Percentiles rank a stretch among this genome's conserved stretches.
Conservation (phyloP, 1,140 invertebrate genomes). For the Vollenhovia emeryi region DNA sequence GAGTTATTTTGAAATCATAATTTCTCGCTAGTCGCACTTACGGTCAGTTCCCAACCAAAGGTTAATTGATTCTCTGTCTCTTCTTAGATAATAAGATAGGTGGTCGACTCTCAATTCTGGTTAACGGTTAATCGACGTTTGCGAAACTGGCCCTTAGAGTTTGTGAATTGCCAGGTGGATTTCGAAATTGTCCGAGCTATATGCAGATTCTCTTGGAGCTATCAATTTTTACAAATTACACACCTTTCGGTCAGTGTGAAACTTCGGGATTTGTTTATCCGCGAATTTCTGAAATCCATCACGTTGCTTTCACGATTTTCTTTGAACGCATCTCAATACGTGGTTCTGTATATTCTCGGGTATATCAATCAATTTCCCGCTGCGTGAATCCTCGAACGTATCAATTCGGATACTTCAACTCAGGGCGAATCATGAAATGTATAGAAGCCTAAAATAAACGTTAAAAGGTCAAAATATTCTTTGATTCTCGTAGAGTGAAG, state of each 20-base stretch:
- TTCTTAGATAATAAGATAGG: too few relatives aligned
- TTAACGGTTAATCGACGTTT: too few relatives aligned
- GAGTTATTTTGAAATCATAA: neutral
- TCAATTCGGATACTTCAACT: neutral
- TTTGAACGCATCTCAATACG: neutral
- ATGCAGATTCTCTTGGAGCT: neutral
- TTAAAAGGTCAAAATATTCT: neutral
- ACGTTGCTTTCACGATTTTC: slow-evolving; percentile 5
- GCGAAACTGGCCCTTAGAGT: neutral
- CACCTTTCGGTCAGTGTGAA: neutral
- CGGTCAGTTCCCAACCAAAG: too few relatives aligned
- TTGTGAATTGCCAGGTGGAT: neutral
- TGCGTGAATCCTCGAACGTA: neutral
- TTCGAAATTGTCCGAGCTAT: neutral
- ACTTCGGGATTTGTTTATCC: neutral
- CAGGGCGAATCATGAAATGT: neutral
- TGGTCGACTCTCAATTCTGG: too few relatives aligned
- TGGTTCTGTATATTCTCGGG: neutral
- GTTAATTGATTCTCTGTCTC: too few relatives aligned
- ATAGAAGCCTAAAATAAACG: neutral
- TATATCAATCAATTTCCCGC: neutral
- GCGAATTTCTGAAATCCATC: slow-evolving; percentile 4
- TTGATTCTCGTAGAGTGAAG: neutral
- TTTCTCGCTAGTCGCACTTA: neutral
- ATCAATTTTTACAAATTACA: neutral